Evolutionary conservation across 2,797 vertebrate genomes (phyloP), one percentile per base, ranked within the genome.

Genomic region (Bucorvus abyssinicus): DNA sequence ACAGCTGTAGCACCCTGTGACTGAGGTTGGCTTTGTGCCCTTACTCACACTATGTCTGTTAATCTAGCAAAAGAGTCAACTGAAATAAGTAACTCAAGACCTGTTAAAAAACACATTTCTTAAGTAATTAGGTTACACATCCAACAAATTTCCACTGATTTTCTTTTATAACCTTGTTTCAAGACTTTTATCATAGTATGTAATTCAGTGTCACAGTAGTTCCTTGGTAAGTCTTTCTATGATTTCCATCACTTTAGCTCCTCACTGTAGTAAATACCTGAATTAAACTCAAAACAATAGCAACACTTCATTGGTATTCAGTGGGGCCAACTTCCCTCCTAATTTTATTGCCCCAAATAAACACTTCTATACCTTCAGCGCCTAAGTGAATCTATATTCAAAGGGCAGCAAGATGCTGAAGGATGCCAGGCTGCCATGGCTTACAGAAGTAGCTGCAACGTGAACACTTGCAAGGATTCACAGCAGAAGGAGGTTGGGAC

Each of bases 231-330:
- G 1, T 45, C 20, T 71, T 70, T 49, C 42, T 70, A 1, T 32
- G 26, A 45, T 68, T 83, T 74, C 44, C 52, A 49, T 14, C 8
- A 22, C 32, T 71, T 82, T 19, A 70, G 9, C 20, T 74, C 87
- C 70, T 68, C 59, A 23, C 27, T 0, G 0, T 4, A 29, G n/a
- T 29, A 55, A 91, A 85, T 10, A 83, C 1, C 5, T 30, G 14
- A 80, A 40, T 40, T 40, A 40, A 30, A 10, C 0, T 1, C 36
- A 57, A 74, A 67, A 34, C 6, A 36, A 52, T 5, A 76, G 22
- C 36, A 85, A 49, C 5, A 52, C 3, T 63, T 59, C 4, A 40
- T 1, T 52, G 19, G 27, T n/a, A 71, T 68, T 74, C 12, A 10
- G 32, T 13, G 11, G 38, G 49, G 40, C 9, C 38, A 84, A 50